Base-by-base conservation (phyloP, 2,797 vertebrate genomes). In the Prionace glauca region DNA sequence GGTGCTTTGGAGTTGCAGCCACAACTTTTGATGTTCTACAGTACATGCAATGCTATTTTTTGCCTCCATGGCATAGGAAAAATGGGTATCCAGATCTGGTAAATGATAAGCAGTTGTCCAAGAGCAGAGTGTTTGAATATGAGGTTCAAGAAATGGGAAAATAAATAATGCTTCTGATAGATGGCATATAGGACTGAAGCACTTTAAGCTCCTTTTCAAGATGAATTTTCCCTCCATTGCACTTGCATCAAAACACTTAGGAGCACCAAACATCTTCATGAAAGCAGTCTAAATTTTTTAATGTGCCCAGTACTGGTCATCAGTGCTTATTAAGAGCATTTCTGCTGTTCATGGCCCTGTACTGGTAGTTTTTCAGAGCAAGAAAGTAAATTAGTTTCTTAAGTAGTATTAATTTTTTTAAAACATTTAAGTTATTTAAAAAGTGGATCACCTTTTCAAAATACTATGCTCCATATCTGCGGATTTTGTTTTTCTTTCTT, bases 121-220 rank as follows among this genome's bases (percentile, higher is more conserved):
- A 20, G 18, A 45, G 93, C 41, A 77, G 92, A 14, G 71, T 77
- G 71, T 32, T 94, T 74, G 36, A 41, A 71, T 69, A 32, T 45
- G 36, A 94, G 41, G 41, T 94, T 29, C 8, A 50, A 94, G 92
- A 94, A 94, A 29, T 50, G 41, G 14, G 4, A 94, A 95, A 56
- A 62, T 92, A 67, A 95, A 95, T 95, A 95, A 95, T 95, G 93
- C 93, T 95, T 95, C 93, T 95, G 93, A 77, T 36, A 71, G 93
- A 94, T 94, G 93, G 93, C 93, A 74, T 95, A 56, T 95, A 77
- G 93, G 93, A 95, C 93, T 95, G 29, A 95, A 74, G 71, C 41
- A 72, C 41, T 95, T 91, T 11, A 94, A 72, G 72, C 18, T 95
- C 22, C 8, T 72, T 77, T 79, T 95, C 20, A 94, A 74, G 20